Evolutionary conservation across 2,797 vertebrate genomes (phyloP).

Genomic region (Psittacula derbiana): DNA sequence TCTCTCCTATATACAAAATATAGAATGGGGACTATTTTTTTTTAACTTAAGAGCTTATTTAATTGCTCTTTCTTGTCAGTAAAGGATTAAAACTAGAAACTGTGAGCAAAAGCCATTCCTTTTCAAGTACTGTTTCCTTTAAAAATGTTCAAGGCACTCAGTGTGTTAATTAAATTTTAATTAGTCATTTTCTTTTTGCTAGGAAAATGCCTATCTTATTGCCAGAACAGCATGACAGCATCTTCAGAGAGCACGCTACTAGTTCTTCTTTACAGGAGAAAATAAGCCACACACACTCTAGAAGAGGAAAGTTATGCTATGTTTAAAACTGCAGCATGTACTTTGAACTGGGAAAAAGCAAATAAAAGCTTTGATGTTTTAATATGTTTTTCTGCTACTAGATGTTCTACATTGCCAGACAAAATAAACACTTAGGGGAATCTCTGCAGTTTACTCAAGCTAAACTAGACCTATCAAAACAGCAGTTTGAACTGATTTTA

Average conservation of each 20-base stretch:
- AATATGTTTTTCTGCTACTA: not conserved
- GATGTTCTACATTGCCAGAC: not conserved
- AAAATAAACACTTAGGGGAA: not conserved
- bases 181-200: not conserved
- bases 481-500: not conserved
- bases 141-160: not conserved
- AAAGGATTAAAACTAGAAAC: not conserved
- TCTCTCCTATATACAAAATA: not conserved
- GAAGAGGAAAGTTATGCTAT: not conserved
- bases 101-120: not conserved
- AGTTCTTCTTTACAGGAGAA: not conserved
- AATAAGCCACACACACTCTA: not conserved
- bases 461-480: not conserved
- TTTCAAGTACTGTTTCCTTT: not conserved
- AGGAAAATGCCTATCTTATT: not conserved
- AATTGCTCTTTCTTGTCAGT: not conserved
- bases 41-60: not conserved
- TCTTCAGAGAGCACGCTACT: not conserved
- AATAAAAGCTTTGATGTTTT: constrained; percentile 10
- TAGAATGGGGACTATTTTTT: not conserved
- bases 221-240: not conserved
- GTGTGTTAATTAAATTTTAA: not conserved
- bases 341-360: not conserved
- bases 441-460: not conserved
- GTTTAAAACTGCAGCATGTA: not conserved